phyloP scores from a whole-genome alignment of 2,113 vertebrate species.

The Hiodon alosoides region DNA sequence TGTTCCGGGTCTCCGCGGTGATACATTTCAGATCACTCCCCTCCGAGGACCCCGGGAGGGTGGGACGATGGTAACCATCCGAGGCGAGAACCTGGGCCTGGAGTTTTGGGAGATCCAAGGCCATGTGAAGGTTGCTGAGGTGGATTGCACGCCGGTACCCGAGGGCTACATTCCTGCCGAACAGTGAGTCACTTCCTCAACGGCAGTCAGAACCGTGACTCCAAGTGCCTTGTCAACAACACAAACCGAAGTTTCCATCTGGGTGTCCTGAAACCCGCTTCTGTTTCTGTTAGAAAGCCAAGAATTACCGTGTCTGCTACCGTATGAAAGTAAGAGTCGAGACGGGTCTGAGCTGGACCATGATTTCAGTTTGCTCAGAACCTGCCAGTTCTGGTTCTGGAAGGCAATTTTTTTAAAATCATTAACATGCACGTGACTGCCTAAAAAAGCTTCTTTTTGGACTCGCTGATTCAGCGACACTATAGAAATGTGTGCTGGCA shows the following conservation, averaged over 20 bases:
- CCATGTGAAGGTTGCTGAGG: conserved; percentile 86
- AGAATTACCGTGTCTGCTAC: too few species aligned
- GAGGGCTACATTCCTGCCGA: conserved; percentile 96
- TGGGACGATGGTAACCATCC: conserved; percentile 91
- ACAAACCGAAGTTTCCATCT: too few species aligned
- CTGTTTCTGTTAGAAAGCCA: too few species aligned
- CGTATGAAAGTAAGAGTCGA: too few species aligned
- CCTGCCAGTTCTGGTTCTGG: too few species aligned
- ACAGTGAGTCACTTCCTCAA: conserved; percentile 74
- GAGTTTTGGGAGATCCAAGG: conserved; percentile 86
- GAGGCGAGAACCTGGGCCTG: conserved; percentile 91
- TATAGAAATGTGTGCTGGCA: background rate
- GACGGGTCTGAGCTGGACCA: too few species aligned
- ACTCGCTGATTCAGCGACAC: conserved; percentile 7
- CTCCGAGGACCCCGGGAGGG: conserved; percentile 88
- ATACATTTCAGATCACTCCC: conserved; percentile 75
- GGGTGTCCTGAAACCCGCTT: too few species aligned
- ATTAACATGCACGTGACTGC: conserved; percentile 34
- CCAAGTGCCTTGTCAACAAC: too few species aligned
- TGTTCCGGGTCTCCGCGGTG: background rate
- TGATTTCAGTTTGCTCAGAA: too few species aligned
- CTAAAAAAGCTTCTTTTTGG: conserved; percentile 11
- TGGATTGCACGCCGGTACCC: conserved; percentile 83
- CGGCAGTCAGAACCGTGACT: background rate
- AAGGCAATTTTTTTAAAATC: conserved; percentile 6